phyloP scores from a whole-genome alignment of 2,797 vertebrate species.

The Anisognathus igniventris region DNA sequence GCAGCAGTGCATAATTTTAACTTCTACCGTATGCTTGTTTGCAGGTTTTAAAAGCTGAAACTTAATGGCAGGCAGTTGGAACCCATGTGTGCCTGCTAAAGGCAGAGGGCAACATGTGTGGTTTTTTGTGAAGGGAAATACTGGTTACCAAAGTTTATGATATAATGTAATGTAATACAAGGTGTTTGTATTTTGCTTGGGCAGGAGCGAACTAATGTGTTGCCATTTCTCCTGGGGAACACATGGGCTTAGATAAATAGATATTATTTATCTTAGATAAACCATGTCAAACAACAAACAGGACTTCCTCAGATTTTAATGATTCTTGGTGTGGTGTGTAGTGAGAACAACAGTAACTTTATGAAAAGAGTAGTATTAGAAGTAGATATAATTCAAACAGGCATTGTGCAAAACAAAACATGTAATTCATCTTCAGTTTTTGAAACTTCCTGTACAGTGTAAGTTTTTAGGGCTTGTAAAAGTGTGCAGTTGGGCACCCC shows the following conservation, averaged over 20 bases:
- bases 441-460: background rate
- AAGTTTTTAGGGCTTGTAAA: background rate
- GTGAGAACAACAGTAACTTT: background rate
- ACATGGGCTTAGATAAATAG: background rate
- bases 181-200: background rate
- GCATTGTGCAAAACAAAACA: background rate
- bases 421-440: background rate
- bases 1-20: background rate
- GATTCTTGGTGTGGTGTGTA: background rate
- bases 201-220: background rate
- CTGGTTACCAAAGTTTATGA: background rate
- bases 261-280: background rate
- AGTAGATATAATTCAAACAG: background rate
- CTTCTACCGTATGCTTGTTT: background rate
- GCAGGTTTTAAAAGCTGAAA: conserved; percentile 40
- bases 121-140: background rate
- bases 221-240: background rate
- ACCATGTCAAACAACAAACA: background rate
- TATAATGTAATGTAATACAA: background rate
- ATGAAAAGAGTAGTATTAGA: background rate
- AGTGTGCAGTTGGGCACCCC: background rate
- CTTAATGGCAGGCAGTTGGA: background rate
- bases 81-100: background rate
- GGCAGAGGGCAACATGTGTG: background rate
- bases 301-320: background rate